Base-by-base conservation (phyloP, 2,888 invertebrate species). In the Tetrapedia diversipes region DNA sequence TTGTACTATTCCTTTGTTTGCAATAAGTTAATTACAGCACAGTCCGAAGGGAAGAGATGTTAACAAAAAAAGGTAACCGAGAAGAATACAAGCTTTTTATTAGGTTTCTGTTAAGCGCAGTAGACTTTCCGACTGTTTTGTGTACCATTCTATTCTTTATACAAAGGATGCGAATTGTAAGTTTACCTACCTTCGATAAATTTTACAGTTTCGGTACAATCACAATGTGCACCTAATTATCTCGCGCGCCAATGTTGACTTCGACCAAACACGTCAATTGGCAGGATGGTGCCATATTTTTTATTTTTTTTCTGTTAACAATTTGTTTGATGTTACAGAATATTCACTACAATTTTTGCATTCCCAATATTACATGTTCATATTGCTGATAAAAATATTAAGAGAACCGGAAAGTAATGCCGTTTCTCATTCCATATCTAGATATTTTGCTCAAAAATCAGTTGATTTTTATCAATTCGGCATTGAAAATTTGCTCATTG, bases 191-290 rank as follows among this genome's bases (percentile, higher is more conserved):
- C 27, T 34, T 61, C 7, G 37, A 22, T 4, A 43, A 66, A 56
- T 51, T 61, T 61, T 47, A 27, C 70, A 65, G 32, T 63, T 68
- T 53, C 27, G 11, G 63, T 59, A 16, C n/a, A 72, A 61, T 39
- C 8, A 49, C 11, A 57, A n/a, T 19, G 39, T 47, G 6, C 67
- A 16, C 22, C 24, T 14, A 43, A 47, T 34, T 34, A 24, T 37
- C 10, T 39, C 41, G 14, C 37, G 56, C 37, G n/a, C 47, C 19
- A 49, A 63, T 68, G 71, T 81, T 81, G 76, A 61, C 49, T 69
- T 53, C 67, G 32, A 32, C 60, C 29, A 56, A 56, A 47, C 14
- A 43, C 60, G 67, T 60, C 81, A 68, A 79, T 68, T 37, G 43
- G 32, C 34, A 64, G 60, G 65, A n/a, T 59, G 67, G 16, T 29